Evolutionary conservation across 35 echinoderm and acorn worm species (phyloP).

Genomic region (Diadema setosum): DNA sequence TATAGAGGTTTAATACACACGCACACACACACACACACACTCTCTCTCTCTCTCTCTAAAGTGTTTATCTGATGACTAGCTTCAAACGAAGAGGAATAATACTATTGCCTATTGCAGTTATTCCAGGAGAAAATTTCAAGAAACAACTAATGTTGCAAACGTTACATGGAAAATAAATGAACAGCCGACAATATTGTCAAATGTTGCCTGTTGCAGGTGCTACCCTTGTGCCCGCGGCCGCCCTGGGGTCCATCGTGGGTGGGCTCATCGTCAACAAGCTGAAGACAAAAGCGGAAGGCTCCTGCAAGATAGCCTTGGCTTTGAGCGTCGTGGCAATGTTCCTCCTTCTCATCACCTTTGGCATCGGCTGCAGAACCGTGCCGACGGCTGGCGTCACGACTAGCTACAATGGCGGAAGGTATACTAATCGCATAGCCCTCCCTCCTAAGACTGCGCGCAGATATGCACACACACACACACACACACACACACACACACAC

Average conservation of each 20-base stretch:
- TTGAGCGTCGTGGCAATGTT: neutral
- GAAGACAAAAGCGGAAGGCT: slow-evolving; percentile 26
- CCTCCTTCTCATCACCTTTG: neutral
- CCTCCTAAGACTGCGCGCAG: neutral
- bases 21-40: no score
- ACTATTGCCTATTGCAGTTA: no score
- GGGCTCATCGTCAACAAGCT: slow-evolving; percentile 46
- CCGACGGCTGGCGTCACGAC: slow-evolving; percentile 22
- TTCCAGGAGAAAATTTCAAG: no score
- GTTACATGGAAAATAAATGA: no score
- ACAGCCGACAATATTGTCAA: no score
- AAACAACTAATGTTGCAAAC: no score
- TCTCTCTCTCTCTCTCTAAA: no score
- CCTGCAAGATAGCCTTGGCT: slow-evolving; percentile 23
- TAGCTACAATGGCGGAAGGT: neutral
- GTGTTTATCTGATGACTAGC: no score
- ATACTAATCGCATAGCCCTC: no score
- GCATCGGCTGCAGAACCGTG: neutral
- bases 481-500: neutral
- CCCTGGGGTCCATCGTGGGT: slow-evolving; percentile 33
- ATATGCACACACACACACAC: neutral
- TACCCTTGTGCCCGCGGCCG: neutral
- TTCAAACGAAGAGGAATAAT: no score
- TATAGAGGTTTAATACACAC: no score
- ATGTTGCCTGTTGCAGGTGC: slow-evolving; percentile 17